Conservation (phyloP, 2,888 invertebrate species). For the Synanthedon andrenaeformis region DNA sequence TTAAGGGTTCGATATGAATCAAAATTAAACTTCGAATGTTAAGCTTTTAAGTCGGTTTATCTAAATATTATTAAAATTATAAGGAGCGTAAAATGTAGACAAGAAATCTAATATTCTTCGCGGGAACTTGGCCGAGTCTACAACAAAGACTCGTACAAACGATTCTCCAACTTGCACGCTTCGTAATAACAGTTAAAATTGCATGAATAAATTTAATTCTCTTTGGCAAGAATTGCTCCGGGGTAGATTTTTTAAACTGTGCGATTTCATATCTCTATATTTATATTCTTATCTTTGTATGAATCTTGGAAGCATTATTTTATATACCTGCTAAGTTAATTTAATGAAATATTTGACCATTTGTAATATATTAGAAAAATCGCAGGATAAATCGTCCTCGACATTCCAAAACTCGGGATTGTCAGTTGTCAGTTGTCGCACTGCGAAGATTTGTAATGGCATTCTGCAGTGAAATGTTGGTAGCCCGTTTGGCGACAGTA, state of each 20-base stretch:
- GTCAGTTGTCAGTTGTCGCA: too few species aligned
- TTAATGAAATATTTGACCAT: too few species aligned
- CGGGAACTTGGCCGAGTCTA: slow-evolving; percentile 1
- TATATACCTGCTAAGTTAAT: neutral
- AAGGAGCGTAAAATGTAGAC: slow-evolving; percentile 4
- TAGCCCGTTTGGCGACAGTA: too few species aligned
- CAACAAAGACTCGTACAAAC: neutral
- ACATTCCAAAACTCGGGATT: too few species aligned
- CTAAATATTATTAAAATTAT: slow-evolving; percentile 2
- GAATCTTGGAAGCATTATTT: neutral
- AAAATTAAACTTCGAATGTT: neutral
- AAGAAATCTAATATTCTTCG: slow-evolving; percentile 6
- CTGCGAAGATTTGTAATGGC: too few species aligned
- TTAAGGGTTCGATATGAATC: neutral
- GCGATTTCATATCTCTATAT: neutral
- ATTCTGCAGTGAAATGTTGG: too few species aligned
- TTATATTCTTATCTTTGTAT: neutral
- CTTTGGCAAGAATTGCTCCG: neutral
- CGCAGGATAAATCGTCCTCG: too few species aligned
- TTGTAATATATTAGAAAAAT: too few species aligned
- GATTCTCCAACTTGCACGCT: too few species aligned
- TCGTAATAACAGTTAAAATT: neutral
- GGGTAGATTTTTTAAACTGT: neutral
- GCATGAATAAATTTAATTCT: neutral
- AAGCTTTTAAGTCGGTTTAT: slow-evolving; percentile 1